These are phyloP conservation scores for Latrodectus geometricus DNA, from an alignment of 1,140 invertebrate genomes.

Conservation along the genomic window DNA sequence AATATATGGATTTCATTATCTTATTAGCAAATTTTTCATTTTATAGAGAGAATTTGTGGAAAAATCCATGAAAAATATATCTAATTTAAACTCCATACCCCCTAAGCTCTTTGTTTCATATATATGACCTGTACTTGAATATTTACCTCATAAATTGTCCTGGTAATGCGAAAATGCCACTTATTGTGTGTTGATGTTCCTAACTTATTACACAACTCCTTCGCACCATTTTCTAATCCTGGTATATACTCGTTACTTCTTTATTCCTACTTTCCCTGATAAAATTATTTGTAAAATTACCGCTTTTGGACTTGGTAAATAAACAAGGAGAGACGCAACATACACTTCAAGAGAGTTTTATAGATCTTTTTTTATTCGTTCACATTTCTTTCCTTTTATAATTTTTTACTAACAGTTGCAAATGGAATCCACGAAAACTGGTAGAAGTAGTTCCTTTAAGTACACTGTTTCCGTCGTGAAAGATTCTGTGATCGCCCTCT, in stretches of 20 bases:
- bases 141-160: too few relatives aligned
- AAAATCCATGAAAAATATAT: too few relatives aligned
- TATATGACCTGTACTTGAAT: too few relatives aligned
- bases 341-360: conserved; percentile 31
- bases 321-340: conserved; percentile 10
- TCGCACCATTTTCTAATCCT: background rate
- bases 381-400: background rate
- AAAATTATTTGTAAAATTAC: conserved; percentile 35
- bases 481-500: conserved; percentile 34
- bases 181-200: background rate
- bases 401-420: conserved; percentile 29
- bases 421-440: conserved; percentile 1
- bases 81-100: too few relatives aligned
- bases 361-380: conserved; percentile 21
- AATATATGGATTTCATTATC: too few relatives aligned
- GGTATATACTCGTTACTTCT: background rate
- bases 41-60: too few relatives aligned
- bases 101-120: too few relatives aligned
- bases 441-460: conserved; percentile 35
- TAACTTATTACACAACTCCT: conserved; percentile 3
- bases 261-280: conserved; percentile 7
- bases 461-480: conserved; percentile 47
- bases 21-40: too few relatives aligned
- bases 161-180: too few relatives aligned
- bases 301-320: conserved; percentile 10